Evolutionary conservation across 2,797 vertebrate genomes (phyloP).

Genomic region (Danionella dracula): DNA sequence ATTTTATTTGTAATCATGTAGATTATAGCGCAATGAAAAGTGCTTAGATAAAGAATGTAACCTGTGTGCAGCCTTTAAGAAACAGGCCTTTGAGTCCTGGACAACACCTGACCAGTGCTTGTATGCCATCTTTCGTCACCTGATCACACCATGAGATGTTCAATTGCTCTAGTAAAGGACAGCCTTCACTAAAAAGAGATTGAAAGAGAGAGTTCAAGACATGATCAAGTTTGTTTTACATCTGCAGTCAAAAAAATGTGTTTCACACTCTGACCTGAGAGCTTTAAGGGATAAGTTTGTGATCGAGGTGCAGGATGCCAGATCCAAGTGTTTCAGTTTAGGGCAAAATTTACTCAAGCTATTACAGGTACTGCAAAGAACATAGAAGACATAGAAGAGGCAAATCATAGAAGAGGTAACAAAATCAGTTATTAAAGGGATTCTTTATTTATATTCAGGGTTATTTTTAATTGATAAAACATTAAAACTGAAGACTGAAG

Average conservation of each 20-base stretch:
- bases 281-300: slow-evolving; percentile 97
- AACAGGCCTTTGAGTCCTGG: slow-evolving; percentile 88
- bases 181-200: slow-evolving; percentile 80
- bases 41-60: no score
- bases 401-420: no score
- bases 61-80: slow-evolving; percentile 96
- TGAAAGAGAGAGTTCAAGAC: neutral
- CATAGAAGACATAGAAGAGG: neutral
- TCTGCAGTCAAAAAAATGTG: no score
- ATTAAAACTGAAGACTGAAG: no score
- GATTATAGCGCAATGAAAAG: no score
- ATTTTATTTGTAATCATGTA: no score
- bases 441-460: no score
- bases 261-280: slow-evolving; percentile 75
- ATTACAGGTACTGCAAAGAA: slow-evolving; percentile 82
- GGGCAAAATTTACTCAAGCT: slow-evolving; percentile 98
- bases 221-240: neutral
- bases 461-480: no score
- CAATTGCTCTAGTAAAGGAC: slow-evolving; percentile 90
- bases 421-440: no score
- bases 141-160: slow-evolving; percentile 98
- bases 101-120: slow-evolving; percentile 89
- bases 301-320: slow-evolving; percentile 96
- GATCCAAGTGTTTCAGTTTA: slow-evolving; percentile 93
- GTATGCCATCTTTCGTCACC: slow-evolving; percentile 94